Evolutionary conservation across 23 tunicate species (phyloP), one percentile per base, ranked within the genome.

Genomic region (Ciona savignyi): DNA sequence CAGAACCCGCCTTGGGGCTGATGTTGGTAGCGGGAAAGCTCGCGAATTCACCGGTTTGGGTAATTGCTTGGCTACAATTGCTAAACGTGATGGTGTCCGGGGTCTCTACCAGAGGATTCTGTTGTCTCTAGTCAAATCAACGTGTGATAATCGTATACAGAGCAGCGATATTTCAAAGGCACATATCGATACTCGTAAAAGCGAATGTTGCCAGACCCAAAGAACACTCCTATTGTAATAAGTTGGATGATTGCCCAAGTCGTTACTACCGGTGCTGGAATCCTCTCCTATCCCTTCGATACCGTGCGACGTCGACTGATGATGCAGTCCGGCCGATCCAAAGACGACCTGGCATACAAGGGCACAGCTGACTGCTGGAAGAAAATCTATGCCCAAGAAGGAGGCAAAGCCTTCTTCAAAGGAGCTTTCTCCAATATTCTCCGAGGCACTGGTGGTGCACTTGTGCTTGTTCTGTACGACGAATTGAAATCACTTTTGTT

Each of bases 241-340:
- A 77, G 80, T 15, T 89, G 83, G 84, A 23, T 74, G 1, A 33
- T 76, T 51, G 95, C 86, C 32, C 86, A 80, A 34, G 35, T 80
- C 2, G 74, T 73, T 51, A 82, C 86, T 29, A 87, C 87, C 62
- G 66, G 73, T 6, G 95, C 95, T 51, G 95, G 95, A 21, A 63
- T 87, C 29, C 79, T 87, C 11, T 60, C 77, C 62, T 87, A 87
- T 28, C 95, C 95, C 24, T 30, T 87, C 51, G 95, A 87, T 74
- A 87, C 95, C 1, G 77, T 87, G 6, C 74, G 95, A 29, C 74
- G 95, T n/a, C 79, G 95, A 1, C 51, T 86, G 93, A 70, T 86
- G 67, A 86, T 86, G 93, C 93, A 86, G 68, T 75, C 86, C 61
- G 93, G 93, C 25, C 81, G 89, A 0, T 66, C 56, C 0, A 62